Evolutionary conservation across 92 coral and sea anemone species (phyloP).

Genomic region (Metridium senile): DNA sequence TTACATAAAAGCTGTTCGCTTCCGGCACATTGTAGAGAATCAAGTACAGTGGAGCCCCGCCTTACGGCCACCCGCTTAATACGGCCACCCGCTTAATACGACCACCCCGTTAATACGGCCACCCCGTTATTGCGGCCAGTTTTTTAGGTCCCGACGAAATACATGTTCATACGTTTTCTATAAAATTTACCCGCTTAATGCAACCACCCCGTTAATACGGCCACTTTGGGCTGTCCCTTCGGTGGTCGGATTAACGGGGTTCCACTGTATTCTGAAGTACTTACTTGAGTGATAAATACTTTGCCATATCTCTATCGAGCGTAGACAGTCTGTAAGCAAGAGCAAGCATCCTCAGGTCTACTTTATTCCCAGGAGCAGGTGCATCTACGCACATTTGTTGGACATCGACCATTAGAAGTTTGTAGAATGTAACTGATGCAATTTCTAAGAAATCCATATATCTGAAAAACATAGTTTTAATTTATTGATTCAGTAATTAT

Average conservation of each 20-base stretch:
- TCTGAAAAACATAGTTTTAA: constrained; percentile 31
- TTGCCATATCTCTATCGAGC: constrained; percentile 80
- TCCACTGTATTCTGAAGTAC: not conserved
- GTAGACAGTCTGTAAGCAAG: constrained; percentile 87
- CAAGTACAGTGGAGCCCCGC: too few species aligned
- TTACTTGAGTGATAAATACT: constrained; percentile 73
- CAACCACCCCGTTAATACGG: too few species aligned
- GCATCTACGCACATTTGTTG: constrained; percentile 53
- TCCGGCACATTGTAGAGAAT: too few species aligned
- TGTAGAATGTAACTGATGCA: constrained; percentile 71
- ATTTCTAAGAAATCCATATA: constrained; percentile 80
- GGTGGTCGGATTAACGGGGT: not conserved
- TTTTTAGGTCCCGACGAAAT: too few species aligned
- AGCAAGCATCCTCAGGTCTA: constrained; percentile 75
- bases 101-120: too few species aligned
- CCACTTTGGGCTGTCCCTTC: too few species aligned
- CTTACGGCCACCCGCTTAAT: too few species aligned
- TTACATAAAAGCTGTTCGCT: too few species aligned
- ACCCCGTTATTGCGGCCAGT: too few species aligned
- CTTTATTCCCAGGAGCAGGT: constrained; percentile 41
- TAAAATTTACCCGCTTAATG: too few species aligned
- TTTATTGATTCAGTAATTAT: not conserved
- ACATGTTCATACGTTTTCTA: too few species aligned
- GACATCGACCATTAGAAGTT: constrained; percentile 86
- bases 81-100: too few species aligned